Evolutionary conservation across 1,140 invertebrate genomes (phyloP).

Genomic region (Luehdorfia chinensis): DNA sequence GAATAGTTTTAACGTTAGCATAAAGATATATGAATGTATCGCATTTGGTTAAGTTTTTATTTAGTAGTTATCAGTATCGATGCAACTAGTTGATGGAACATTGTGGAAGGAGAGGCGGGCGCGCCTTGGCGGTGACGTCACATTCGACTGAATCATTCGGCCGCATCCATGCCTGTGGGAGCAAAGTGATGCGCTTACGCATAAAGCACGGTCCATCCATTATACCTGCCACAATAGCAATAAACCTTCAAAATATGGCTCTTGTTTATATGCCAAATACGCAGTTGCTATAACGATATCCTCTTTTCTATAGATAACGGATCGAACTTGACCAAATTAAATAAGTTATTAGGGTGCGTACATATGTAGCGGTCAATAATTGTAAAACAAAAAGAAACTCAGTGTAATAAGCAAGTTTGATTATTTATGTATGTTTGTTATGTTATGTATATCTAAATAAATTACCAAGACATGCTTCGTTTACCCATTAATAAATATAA

Average conservation of each 20-base stretch:
- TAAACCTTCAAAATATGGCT: conserved; percentile 16
- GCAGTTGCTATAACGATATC: conserved; percentile 21
- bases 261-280: conserved; percentile 24
- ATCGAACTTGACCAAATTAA: conserved; percentile 4
- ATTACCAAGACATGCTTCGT: too few relatives aligned
- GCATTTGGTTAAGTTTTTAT: conserved; percentile 3
- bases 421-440: background rate
- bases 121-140: conserved; percentile 58
- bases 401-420: background rate
- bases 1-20: conserved; percentile 6
- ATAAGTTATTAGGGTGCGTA: background rate
- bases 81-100: conserved; percentile 16
- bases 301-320: conserved; percentile 23
- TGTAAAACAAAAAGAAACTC: background rate
- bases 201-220: conserved; percentile 8
- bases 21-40: background rate
- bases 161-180: conserved; percentile 27
- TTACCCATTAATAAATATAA: too few relatives aligned
- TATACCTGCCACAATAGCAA: conserved; percentile 15
- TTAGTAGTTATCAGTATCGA: conserved; percentile 12
- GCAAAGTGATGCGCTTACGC: conserved; percentile 18
- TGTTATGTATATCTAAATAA: background rate
- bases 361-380: background rate
- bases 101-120: conserved; percentile 46
- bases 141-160: conserved; percentile 44